Base-by-base conservation (phyloP, 1,140 invertebrate species). In the Stegodyphus dumicola region DNA sequence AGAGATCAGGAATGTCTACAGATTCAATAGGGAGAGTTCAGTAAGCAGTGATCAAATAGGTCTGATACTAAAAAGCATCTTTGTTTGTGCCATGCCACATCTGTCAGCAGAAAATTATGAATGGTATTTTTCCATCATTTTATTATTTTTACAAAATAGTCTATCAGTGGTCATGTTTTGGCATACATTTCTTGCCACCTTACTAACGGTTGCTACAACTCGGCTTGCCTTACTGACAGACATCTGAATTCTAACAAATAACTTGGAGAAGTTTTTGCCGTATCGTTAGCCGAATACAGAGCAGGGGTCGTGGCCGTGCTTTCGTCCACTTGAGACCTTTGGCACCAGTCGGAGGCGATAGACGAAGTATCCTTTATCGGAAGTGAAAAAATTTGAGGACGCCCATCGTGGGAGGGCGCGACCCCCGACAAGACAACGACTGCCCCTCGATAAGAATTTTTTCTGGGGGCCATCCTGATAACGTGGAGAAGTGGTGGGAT, bases 291-390 rank as follows among this genome's bases (percentile, higher is more conserved):
- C 56, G 56, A 15, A 33, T 33, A 33, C 33, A 33, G 33, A 33
- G 33, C 33, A 33, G 15, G 56, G 9, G 56, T 11, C 56, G 9
- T 60, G 56, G 1, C 9, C 1, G 56, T 60, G 65, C 18, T 74
- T 56, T 33, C 6, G 71, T 17, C 71, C 71, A 74, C 71, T 74
- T 74, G 11, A 74, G 71, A 74, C 71, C 52, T 74, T 74, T 74
- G 71, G 71, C 71, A 74, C 71, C 71, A 54, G n/a, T 33, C 49
- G 10, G 15, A n/a, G 15, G 7, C 66, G n/a, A 33, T 51, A 51
- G 11, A 18, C 6, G 48, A 15, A 10, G 10, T 71, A 48, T 51
- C 49, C 33, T 49, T 71, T 11, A 49, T 51, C 69, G 48, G 10
- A 6, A 13, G 17, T 49, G 15, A 11, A 51, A n/a, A 33, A 2